Base-by-base conservation (phyloP, 2,797 vertebrate species). In the Oreochromis grahami region DNA sequence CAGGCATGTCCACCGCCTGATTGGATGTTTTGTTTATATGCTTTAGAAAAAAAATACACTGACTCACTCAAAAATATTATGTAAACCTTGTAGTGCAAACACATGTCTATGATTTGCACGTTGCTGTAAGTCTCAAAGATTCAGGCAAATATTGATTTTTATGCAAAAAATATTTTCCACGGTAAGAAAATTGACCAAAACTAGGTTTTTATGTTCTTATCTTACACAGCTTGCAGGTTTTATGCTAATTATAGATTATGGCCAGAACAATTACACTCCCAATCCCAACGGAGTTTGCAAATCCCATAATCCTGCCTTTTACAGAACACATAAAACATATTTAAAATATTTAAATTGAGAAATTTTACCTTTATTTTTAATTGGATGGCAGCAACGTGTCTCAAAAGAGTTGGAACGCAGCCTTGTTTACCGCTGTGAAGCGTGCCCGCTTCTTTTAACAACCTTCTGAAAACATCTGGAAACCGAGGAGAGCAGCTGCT, bases 381-480 rank as follows among this genome's bases (percentile, higher is more conserved):
- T 63, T 63, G 34, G 9, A 34, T 34, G 56, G 15, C 9, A 60
- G 17, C 56, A 60, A 34, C 56, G 19, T 34, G 17, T 11, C 29
- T 34, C 29, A 60, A 34, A 60, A 34, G 9, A 60, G 9, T 9
- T 34, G 29, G 9, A 60, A 60, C 56, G 19, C 56, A 0, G 5
- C 29, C 56, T 34, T 19, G 29, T 60, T 19, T 60, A 60, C 56
- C 29, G 34, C 29, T 19, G 56, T 34, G 56, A 34, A 34, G 56
- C 8, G 10, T 34, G 8, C 3, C 29, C 0, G 1, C 29, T 58
- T 58, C 5, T 58, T 58, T 32, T 19, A 58, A 58, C 29, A 58
- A 34, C 15, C 56, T 58, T 58, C 56, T 58, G 56, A 58, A 58
- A 58, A 58, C 56, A 58, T 58, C 56, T 58, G 56, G 56, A 11